phyloP scores from a whole-genome alignment of 1,140 invertebrate genomes.

The Aphaenogaster floridana region DNA sequence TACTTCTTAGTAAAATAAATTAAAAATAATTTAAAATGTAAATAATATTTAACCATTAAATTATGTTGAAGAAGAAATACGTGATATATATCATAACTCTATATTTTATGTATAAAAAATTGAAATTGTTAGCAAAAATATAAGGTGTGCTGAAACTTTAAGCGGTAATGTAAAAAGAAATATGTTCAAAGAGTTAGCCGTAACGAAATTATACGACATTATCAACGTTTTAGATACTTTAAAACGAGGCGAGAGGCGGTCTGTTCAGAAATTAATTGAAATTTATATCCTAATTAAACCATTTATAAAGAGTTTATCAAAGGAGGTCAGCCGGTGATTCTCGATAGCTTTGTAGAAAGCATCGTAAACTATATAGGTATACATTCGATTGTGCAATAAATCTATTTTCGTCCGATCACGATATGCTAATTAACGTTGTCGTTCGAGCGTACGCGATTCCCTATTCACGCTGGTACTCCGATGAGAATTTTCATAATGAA shows the following conservation, averaged over 20 bases:
- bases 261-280: slow-evolving; percentile 7
- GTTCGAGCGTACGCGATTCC: slow-evolving; percentile 6
- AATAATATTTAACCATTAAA: slow-evolving; percentile 11
- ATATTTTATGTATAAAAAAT: too few species aligned
- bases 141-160: too few species aligned
- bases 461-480: slow-evolving; percentile 11
- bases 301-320: not conserved
- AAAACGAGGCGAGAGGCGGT: not conserved
- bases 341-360: not conserved
- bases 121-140: too few species aligned
- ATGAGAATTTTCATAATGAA: slow-evolving; percentile 55
- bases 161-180: not conserved
- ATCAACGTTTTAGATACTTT: slow-evolving; percentile 8
- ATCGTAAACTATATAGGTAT: not conserved
- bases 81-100: too few species aligned
- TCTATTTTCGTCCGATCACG: slow-evolving; percentile 1
- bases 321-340: not conserved
- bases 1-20: not conserved
- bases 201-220: not conserved
- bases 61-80: not conserved
- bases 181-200: not conserved
- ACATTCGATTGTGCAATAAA: slow-evolving; percentile 7
- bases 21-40: not conserved
- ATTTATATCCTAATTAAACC: not conserved
- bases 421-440: slow-evolving; percentile 39